phyloP scores from a whole-genome alignment of 2,888 invertebrate genomes.

The Drosophila robusta region DNA sequence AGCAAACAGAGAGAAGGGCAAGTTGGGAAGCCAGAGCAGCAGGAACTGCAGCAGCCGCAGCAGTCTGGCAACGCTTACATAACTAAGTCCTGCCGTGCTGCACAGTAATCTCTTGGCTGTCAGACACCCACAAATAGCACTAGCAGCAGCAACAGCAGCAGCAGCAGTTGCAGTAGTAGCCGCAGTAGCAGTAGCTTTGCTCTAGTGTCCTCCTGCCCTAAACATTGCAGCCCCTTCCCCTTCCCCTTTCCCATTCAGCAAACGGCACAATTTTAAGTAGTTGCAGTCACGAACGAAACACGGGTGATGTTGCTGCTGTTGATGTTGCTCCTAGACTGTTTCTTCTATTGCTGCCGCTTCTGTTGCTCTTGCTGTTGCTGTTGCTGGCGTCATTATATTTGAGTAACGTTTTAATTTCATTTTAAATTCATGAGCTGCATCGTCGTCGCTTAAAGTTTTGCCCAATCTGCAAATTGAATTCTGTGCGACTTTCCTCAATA shows the following conservation, averaged over 20 bases:
- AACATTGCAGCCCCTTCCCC: neutral
- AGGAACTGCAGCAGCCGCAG: conserved; percentile 6
- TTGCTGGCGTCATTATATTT: conserved; percentile 41
- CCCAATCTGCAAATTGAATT: conserved; percentile 47
- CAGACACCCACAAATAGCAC: conserved; percentile 31
- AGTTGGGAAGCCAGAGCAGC: neutral
- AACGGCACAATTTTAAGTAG: conserved; percentile 34
- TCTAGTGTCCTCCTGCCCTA: neutral
- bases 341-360: conserved; percentile 12
- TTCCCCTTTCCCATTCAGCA: neutral
- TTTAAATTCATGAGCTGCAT: conserved; percentile 72
- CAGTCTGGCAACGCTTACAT: conserved; percentile 54
- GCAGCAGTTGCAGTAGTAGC: conserved; percentile 2
- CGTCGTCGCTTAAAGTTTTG: conserved; percentile 23
- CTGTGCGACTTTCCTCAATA: conserved; percentile 10
- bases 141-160: conserved; percentile 1
- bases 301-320: conserved; percentile 2
- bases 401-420: conserved; percentile 69
- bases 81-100: conserved; percentile 61
- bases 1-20: neutral
- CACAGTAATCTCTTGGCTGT: conserved; percentile 55
- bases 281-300: conserved; percentile 54
- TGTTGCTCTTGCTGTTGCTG: conserved; percentile 15
- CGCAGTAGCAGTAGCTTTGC: conserved; percentile 1
- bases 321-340: neutral